A percentile compares a stretch with the other conserved stretches of the same genome.
Conservation (phyloP, 1,140 invertebrate species). For the Cydia amplana region DNA sequence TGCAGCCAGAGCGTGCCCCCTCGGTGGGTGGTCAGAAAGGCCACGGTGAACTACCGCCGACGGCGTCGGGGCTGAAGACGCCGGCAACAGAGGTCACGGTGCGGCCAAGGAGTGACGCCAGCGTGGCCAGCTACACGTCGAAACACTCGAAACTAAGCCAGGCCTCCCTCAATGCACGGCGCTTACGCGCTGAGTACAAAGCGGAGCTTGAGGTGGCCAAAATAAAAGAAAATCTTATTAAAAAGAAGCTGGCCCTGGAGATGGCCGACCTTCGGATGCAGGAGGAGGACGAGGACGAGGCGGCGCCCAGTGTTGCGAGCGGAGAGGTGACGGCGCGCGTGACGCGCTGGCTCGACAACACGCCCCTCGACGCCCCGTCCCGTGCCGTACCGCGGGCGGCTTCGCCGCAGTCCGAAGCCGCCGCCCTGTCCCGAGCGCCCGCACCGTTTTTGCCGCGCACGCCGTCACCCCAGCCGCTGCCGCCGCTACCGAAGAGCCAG, state of each 20-base stretch:
- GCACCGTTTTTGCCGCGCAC: not conserved
- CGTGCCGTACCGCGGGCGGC: not conserved
- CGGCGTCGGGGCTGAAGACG: too few relatives aligned
- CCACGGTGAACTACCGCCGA: too few relatives aligned
- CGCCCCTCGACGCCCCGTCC: not conserved
- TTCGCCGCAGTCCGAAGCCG: not conserved
- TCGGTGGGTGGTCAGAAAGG: too few relatives aligned
- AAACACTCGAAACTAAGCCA: not conserved
- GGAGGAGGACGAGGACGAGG: not conserved
- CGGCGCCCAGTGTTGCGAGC: not conserved
- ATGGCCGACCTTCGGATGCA: not conserved
- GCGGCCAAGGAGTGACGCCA: not conserved
- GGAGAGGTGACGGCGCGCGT: not conserved
- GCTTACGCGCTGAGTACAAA: not conserved
- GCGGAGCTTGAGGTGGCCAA: too few relatives aligned
- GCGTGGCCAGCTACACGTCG: not conserved
- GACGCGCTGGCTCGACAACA: not conserved
- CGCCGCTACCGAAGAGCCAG: not conserved
- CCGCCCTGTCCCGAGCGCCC: too few relatives aligned
- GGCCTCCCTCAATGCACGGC: not conserved
- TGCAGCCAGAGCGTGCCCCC: too few relatives aligned
- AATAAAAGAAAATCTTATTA: not conserved
- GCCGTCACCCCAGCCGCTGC: not conserved
- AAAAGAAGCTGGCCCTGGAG: not conserved
- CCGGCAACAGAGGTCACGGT: not conserved